These are phyloP conservation scores for Phorcus lineatus DNA, from an alignment of 2,888 invertebrate species.

Conservation along the genomic window DNA sequence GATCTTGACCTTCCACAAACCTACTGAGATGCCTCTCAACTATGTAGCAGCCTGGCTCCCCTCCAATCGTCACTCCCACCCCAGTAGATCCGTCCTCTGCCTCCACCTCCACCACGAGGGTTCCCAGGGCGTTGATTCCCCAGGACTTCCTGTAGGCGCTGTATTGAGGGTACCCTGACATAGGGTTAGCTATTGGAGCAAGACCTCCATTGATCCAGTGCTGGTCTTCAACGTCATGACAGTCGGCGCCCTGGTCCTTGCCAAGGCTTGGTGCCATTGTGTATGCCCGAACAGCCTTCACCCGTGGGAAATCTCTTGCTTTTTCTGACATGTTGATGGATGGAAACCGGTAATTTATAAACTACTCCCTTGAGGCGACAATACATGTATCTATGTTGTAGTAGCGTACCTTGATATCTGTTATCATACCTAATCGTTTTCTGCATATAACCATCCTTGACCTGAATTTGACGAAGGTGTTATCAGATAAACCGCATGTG, in stretches of 20 bases:
- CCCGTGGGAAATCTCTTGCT: conserved; percentile 49
- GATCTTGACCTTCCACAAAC: conserved; percentile 72
- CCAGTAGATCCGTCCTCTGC: conserved; percentile 69
- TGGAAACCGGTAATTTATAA: not conserved
- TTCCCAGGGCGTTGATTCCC: conserved; percentile 72
- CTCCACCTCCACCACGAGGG: conserved; percentile 71
- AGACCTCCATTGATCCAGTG: conserved; percentile 72
- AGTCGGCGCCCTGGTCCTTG: conserved; percentile 69
- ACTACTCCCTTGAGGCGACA: not conserved
- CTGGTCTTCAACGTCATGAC: conserved; percentile 68
- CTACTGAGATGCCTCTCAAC: conserved; percentile 71
- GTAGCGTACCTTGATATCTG: too few species aligned
- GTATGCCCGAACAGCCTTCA: conserved; percentile 65
- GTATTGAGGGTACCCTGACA: conserved; percentile 65
- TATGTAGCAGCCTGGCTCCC: conserved; percentile 70
- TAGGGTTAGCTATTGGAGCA: conserved; percentile 69
- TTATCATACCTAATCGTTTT: too few species aligned
- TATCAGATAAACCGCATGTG: too few species aligned
- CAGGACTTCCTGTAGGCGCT: conserved; percentile 66
- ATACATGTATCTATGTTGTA: too few species aligned
- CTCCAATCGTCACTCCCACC: conserved; percentile 70
- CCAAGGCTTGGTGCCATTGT: conserved; percentile 37
- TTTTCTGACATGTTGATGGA: not conserved
- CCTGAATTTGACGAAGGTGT: too few species aligned
- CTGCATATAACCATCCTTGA: too few species aligned